Evolutionary conservation across 1,140 invertebrate species (phyloP).

Genomic region (Aporrectodea caliginosa): DNA sequence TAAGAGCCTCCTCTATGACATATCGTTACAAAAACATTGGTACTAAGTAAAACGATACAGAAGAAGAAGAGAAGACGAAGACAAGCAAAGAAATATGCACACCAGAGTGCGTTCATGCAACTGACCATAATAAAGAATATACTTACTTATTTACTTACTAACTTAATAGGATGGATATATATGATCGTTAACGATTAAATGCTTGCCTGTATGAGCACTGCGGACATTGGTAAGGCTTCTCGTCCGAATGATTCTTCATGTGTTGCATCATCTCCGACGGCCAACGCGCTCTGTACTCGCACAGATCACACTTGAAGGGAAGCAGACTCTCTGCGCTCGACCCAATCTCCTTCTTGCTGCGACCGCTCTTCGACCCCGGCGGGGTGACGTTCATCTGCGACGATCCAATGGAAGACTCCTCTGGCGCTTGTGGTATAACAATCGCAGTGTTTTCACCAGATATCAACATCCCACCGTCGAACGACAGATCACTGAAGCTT

Average conservation of each 20-base stretch:
- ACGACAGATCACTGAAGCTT: neutral
- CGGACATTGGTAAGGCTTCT: slow-evolving; percentile 54
- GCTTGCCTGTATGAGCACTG: slow-evolving; percentile 48
- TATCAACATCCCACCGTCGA: neutral
- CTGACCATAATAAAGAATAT: too few species aligned
- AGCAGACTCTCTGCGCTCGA: slow-evolving; percentile 37
- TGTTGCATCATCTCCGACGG: slow-evolving; percentile 55
- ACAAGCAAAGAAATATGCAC: too few species aligned
- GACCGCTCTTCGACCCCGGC: neutral
- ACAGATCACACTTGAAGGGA: slow-evolving; percentile 52
- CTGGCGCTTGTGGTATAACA: neutral
- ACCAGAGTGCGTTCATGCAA: too few species aligned
- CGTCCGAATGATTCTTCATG: slow-evolving; percentile 56
- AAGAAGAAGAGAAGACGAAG: too few species aligned
- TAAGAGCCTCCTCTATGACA: too few species aligned
- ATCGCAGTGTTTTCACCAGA: neutral
- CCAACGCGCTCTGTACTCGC: slow-evolving; percentile 54
- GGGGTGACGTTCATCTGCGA: neutral
- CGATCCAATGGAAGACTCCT: neutral
- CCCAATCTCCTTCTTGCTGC: neutral
- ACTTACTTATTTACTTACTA: too few species aligned
- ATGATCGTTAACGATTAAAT: too few species aligned
- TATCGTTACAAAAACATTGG: too few species aligned
- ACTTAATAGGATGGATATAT: too few species aligned
- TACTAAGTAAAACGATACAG: too few species aligned